These are phyloP conservation scores for Plebejus melissa DNA, from an alignment of 2,888 invertebrate species.

Conservation along the genomic window DNA sequence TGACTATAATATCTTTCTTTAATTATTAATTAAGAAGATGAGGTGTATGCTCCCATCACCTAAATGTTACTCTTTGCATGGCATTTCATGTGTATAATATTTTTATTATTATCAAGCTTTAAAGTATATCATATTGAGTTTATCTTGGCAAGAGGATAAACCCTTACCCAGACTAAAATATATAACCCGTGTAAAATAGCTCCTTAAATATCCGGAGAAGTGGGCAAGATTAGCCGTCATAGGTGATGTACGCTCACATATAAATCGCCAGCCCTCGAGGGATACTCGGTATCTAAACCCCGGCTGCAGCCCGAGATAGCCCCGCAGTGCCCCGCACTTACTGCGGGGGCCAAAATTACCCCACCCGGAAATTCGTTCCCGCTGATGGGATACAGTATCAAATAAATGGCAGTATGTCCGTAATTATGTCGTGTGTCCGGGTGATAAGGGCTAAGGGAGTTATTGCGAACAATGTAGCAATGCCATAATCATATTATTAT, in stretches of 20 bases:
- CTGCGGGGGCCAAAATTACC: not conserved
- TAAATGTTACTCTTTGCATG: not conserved
- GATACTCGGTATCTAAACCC: not conserved
- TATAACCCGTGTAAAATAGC: not conserved
- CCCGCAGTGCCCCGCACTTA: not conserved
- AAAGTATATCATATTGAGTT: not conserved
- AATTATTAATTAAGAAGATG: not conserved
- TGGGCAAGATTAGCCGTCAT: constrained; percentile 12
- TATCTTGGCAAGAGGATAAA: not conserved
- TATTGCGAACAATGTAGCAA: not conserved
- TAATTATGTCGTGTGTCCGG: not conserved
- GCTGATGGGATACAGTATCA: not conserved
- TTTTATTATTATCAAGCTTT: not conserved
- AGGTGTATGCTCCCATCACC: not conserved
- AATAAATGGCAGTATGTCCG: not conserved
- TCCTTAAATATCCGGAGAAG: constrained; percentile 12
- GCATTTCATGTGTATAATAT: not conserved
- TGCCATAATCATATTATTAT: not conserved
- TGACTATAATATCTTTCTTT: not conserved
- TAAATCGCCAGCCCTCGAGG: constrained; percentile 6
- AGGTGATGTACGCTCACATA: not conserved
- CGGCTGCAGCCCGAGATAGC: constrained; percentile 11
- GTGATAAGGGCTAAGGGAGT: not conserved
- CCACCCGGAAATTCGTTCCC: constrained; percentile 2
- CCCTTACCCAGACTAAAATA: not conserved